Conservation (phyloP, 1,140 invertebrate genomes). For the Aphelenchoides fujianensis region DNA sequence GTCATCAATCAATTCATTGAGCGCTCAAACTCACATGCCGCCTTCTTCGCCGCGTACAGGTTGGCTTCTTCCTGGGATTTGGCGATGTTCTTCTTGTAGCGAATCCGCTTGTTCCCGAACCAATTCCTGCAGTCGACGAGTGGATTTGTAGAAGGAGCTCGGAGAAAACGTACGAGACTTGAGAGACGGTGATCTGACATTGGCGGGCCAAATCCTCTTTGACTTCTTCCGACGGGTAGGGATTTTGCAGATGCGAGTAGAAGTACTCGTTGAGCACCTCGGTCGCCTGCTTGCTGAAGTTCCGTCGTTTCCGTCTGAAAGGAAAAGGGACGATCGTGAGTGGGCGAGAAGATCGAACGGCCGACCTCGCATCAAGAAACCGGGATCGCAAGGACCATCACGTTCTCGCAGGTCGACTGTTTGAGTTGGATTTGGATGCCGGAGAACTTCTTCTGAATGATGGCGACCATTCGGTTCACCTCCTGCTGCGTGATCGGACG, state of each 20-base stretch:
- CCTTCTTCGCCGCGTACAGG: conserved; percentile 95
- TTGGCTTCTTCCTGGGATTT: conserved; percentile 99
- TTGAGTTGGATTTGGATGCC: conserved; percentile 99
- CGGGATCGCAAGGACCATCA: conserved; percentile 92
- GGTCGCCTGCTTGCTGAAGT: conserved; percentile 99
- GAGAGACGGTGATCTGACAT: conserved; percentile 95
- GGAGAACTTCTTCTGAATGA: conserved; percentile 99
- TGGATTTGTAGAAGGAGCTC: no score
- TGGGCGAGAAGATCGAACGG: conserved; percentile 21
- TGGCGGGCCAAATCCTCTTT: conserved; percentile 99
- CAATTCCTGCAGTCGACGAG: no score
- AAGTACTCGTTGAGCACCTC: conserved; percentile 99
- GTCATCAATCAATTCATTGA: not conserved
- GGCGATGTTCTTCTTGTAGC: conserved; percentile 99
- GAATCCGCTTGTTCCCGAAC: conserved; percentile 99
- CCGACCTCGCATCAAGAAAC: conserved; percentile 61
- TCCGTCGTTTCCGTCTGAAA: conserved; percentile 88
- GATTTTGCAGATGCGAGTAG: conserved; percentile 98
- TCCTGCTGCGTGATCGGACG: conserved; percentile 67
- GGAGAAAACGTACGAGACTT: no score
- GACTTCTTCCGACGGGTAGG: conserved; percentile 98
- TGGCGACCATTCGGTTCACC: conserved; percentile 99
- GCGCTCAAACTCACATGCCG: conserved; percentile 5
- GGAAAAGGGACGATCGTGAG: conserved; percentile 25
- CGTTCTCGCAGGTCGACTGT: conserved; percentile 99